These are phyloP conservation scores for Antheraea assamensis DNA, from an alignment of 2,888 invertebrate genomes.

Conservation along the genomic window DNA sequence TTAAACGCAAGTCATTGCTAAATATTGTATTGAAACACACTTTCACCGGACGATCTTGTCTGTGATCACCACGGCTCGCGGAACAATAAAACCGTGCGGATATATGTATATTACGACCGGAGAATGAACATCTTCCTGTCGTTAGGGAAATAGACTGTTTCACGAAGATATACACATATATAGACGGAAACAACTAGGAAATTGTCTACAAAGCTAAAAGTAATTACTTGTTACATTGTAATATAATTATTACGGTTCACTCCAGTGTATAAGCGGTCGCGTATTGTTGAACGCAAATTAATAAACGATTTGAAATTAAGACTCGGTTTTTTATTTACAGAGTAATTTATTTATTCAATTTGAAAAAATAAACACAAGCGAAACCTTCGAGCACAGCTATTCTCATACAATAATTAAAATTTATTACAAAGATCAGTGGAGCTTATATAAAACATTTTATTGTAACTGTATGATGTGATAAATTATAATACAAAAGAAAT, in stretches of 20 bases:
- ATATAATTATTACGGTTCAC: neutral
- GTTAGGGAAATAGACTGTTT: slow-evolving; percentile 34
- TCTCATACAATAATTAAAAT: neutral
- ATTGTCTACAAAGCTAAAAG: slow-evolving; percentile 13
- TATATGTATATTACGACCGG: neutral
- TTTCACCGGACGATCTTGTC: slow-evolving; percentile 59
- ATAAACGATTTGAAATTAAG: neutral
- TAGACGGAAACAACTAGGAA: neutral
- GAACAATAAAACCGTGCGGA: slow-evolving; percentile 18
- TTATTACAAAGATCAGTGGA: neutral
- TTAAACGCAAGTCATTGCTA: slow-evolving; percentile 29
- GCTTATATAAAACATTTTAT: neutral
- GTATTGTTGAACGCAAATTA: neutral
- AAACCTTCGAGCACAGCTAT: no score
- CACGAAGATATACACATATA: neutral
- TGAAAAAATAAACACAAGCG: no score
- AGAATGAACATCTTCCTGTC: slow-evolving; percentile 42
- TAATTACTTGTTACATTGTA: slow-evolving; percentile 1
- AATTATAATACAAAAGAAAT: slow-evolving; percentile 4
- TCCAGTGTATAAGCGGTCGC: neutral
- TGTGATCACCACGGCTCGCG: slow-evolving; percentile 8
- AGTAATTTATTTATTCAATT: no score
- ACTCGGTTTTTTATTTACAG: no score
- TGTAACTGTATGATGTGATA: neutral
- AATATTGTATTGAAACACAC: slow-evolving; percentile 39